Evolutionary conservation across 2,113 vertebrate genomes (phyloP).

Genomic region (Agelaius tricolor): DNA sequence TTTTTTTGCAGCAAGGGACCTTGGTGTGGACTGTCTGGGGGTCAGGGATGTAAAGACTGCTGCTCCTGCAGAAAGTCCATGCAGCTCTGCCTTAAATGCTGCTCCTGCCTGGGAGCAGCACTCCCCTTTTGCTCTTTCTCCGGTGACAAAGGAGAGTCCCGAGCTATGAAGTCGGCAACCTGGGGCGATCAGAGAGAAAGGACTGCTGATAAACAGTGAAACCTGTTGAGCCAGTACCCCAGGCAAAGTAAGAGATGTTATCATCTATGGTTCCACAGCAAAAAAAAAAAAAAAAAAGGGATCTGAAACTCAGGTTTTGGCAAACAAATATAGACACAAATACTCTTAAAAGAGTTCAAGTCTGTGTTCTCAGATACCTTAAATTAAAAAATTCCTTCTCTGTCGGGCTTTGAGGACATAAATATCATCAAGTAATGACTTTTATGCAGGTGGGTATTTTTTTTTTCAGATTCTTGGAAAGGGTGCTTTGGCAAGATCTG

Average conservation of each 20-base stretch:
- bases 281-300: neutral
- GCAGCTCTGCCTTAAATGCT: neutral
- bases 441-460: neutral
- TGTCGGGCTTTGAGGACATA: neutral
- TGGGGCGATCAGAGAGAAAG: neutral
- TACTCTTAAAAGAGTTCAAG: neutral
- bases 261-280: neutral
- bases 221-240: neutral
- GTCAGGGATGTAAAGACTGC: neutral
- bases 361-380: neutral
- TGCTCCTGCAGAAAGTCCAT: neutral
- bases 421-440: neutral
- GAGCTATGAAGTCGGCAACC: neutral
- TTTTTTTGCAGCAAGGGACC: neutral
- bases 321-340: neutral
- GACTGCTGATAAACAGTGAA: neutral
- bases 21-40: rapidly evolving
- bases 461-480: neutral
- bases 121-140: neutral
- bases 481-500: neutral
- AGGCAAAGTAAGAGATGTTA: neutral
- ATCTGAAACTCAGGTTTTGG: neutral
- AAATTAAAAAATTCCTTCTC: neutral
- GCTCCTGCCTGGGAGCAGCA: neutral
- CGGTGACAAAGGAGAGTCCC: neutral